phyloP scores from a whole-genome alignment of 2,797 vertebrate genomes.

The Manis javanica region DNA sequence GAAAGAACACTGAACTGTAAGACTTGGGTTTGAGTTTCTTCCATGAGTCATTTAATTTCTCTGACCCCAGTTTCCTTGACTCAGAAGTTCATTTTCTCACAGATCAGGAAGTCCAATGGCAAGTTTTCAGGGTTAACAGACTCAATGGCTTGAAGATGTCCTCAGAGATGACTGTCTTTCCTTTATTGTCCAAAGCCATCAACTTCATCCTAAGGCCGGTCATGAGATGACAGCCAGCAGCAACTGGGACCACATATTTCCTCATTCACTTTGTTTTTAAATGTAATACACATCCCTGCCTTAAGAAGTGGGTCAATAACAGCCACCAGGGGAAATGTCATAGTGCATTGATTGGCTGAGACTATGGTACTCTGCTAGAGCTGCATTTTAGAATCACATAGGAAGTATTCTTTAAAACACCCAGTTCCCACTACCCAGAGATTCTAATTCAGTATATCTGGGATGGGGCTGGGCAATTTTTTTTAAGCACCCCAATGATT shows the following conservation, averaged over 20 bases:
- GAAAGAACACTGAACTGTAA: neutral
- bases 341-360: neutral
- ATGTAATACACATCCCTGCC: neutral
- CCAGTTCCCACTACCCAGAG: neutral
- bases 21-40: neutral
- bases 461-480: neutral
- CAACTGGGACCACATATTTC: neutral
- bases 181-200: neutral
- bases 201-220: neutral
- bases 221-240: neutral
- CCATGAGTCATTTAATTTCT: constrained; percentile 36
- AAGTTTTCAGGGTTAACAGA: neutral
- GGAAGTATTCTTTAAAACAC: neutral
- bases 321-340: neutral
- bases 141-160: neutral
- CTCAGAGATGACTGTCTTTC: neutral
- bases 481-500: neutral
- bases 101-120: neutral
- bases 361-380: neutral
- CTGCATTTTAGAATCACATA: neutral
- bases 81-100: constrained; percentile 42
- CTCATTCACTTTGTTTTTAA: neutral
- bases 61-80: neutral
- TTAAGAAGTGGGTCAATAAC: neutral
- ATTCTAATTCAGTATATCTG: neutral